Conservation (phyloP, 2,888 invertebrate genomes). For the Diaperis boleti region DNA sequence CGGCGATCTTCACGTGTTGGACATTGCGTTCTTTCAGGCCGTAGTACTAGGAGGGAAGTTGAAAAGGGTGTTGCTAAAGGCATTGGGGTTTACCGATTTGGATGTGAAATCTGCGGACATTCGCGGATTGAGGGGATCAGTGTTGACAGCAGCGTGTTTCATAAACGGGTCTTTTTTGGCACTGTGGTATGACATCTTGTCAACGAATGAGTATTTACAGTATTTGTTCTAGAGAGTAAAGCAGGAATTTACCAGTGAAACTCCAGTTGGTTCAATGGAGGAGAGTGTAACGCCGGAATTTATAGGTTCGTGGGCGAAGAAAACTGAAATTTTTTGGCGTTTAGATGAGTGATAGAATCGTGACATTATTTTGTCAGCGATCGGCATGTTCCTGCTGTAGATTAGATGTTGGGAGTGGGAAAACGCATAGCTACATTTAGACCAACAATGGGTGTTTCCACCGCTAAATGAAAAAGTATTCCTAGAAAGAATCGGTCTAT, state of each 20-base stretch:
- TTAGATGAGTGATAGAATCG: no score
- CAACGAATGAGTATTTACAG: neutral
- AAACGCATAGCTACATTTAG: no score
- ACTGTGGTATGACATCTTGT: slow-evolving; percentile 23
- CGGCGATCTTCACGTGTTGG: slow-evolving; percentile 60
- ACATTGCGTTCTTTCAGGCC: slow-evolving; percentile 56
- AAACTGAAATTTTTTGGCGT: no score
- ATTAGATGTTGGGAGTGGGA: no score
- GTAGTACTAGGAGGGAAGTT: slow-evolving; percentile 7
- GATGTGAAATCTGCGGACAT: neutral
- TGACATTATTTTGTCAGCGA: no score
- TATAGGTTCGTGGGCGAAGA: no score
- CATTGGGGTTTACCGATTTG: neutral
- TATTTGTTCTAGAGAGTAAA: neutral
- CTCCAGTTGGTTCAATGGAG: neutral
- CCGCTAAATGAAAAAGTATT: neutral
- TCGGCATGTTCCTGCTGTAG: no score
- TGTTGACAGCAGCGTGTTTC: slow-evolving; percentile 34
- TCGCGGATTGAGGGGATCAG: slow-evolving; percentile 23
- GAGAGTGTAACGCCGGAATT: no score
- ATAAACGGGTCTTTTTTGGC: slow-evolving; percentile 11
- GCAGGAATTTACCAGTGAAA: neutral
- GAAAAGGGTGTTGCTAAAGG: neutral
- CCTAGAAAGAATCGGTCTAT: neutral
- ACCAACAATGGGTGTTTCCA: no score